These are phyloP conservation scores for Diadegma fenestrale DNA, from an alignment of 2,888 invertebrate species.

Conservation along the genomic window DNA sequence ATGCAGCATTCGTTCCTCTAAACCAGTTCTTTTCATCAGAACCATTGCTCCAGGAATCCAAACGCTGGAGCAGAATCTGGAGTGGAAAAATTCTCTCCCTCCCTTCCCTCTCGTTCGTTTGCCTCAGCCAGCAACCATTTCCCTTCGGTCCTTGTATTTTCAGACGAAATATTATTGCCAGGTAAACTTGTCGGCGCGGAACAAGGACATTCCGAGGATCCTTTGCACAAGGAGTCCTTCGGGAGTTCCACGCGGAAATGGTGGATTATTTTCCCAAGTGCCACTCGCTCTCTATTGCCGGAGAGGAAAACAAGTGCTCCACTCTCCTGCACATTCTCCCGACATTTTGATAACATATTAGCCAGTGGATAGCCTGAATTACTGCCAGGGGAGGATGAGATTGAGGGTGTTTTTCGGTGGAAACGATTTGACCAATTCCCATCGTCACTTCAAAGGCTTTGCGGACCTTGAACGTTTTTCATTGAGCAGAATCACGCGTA, in stretches of 20 bases:
- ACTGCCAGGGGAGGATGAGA: background rate
- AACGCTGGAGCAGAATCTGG: background rate
- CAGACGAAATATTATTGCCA: slow-evolving; percentile 55
- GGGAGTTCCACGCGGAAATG: slow-evolving; percentile 31
- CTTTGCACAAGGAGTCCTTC: slow-evolving; percentile 3
- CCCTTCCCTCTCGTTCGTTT: background rate
- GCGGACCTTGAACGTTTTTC: no score
- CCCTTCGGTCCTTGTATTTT: slow-evolving; percentile 33
- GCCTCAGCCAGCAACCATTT: background rate
- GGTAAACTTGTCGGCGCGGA: slow-evolving; percentile 39
- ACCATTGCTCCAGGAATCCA: background rate
- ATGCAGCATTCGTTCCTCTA: background rate
- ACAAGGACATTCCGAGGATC: slow-evolving; percentile 20
- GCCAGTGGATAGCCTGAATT: background rate
- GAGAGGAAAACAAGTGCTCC: slow-evolving; percentile 35
- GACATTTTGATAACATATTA: slow-evolving; percentile 41
- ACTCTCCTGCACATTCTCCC: background rate
- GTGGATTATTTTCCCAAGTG: slow-evolving; percentile 40
- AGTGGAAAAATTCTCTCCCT: background rate
- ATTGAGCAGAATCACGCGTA: slow-evolving; percentile 17
- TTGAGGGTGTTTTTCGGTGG: background rate
- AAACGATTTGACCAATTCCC: background rate
- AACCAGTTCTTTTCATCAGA: background rate
- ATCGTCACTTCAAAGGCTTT: background rate
- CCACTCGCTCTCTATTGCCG: background rate